Evolutionary conservation across 2,113 vertebrate genomes (phyloP), one percentile per base, ranked within the genome.

Genomic region (Saguinus midas): DNA sequence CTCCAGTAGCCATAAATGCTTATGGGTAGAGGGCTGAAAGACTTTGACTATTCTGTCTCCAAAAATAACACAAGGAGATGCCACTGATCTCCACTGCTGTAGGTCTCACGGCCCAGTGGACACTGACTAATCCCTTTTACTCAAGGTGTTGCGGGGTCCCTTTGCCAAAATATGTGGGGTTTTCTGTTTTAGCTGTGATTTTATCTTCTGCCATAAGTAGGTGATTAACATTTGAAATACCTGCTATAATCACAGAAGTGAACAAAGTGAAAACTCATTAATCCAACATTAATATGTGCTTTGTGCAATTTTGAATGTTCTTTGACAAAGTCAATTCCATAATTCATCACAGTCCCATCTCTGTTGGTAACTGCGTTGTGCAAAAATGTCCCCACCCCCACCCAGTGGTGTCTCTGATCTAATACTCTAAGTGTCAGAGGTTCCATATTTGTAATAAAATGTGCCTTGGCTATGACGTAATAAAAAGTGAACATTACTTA

Each of bases 1-100:
- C 98, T 86, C 70, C 98, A 87, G 98, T 98, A 97, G 94, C 99
- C 97, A 99, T 99, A 98, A 99, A 99, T 99, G 99, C 95, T 96
- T 14, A 27, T 87, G 97, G 84, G 90, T 94, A 90, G 76, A 81
- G 94, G 32, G 6, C 83, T 87, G 96, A 83, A 90, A 43, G 76
- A 80, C 58, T 85, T 37, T 91, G 78, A 52, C 72, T 21, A 27
- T 25, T 90, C 94, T 97, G 96, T 76, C 94, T 95, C 90, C 81
- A 95, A 97, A 92, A 85, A 94, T 37, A 35, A 91, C 96, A 92
- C 43, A 82, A 94, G 91, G 92, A 96, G 95, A 25, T 64, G 43
- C 40, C 35, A 73, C 25, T 16, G 40, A 14, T 1, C 52, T 43
- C 35, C 50, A 37, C 40, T 5, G 21, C 32, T 21, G 37, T 29